A percentile compares a stretch with the other conserved stretches of the same genome.
These are phyloP conservation scores for Ochropleura plecta DNA, from an alignment of 2,888 invertebrate genomes.

Conservation along the genomic window DNA sequence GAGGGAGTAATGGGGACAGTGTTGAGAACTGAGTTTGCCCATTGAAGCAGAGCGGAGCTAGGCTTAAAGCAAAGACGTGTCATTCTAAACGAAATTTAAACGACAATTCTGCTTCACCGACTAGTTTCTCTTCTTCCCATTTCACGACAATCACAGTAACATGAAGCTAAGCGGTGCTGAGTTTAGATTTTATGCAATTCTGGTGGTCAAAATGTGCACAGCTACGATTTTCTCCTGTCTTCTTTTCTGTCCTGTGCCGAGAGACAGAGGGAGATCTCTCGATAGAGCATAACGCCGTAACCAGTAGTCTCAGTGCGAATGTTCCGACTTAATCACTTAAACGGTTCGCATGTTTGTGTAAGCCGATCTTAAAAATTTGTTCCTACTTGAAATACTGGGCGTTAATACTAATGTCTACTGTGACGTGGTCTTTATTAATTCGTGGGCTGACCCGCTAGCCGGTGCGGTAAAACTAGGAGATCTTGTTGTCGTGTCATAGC, in stretches of 20 bases:
- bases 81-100: not conserved
- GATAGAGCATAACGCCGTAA: not conserved
- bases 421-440: slow-evolving; percentile 45
- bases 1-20: not conserved
- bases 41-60: not conserved
- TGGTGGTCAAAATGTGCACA: not conserved
- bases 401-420: not conserved
- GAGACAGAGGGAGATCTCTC: not conserved
- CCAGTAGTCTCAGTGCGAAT: too few species aligned
- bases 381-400: not conserved
- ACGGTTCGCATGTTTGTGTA: not conserved
- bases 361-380: not conserved
- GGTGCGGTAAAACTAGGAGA: slow-evolving; percentile 6
- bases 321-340: not conserved
- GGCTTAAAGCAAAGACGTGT: not conserved
- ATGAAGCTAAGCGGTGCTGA: not conserved
- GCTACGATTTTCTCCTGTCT: not conserved
- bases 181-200: not conserved
- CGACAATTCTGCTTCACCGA: not conserved
- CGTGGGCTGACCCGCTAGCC: slow-evolving; percentile 46
- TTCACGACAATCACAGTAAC: too few species aligned
- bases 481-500: not conserved
- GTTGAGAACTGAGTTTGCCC: not conserved
- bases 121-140: not conserved
- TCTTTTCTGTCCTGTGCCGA: not conserved